Percentiles rank a stretch among this genome's conserved stretches.
phyloP scores from a whole-genome alignment of 2,797 vertebrate species.

The Diplodus sargus region DNA sequence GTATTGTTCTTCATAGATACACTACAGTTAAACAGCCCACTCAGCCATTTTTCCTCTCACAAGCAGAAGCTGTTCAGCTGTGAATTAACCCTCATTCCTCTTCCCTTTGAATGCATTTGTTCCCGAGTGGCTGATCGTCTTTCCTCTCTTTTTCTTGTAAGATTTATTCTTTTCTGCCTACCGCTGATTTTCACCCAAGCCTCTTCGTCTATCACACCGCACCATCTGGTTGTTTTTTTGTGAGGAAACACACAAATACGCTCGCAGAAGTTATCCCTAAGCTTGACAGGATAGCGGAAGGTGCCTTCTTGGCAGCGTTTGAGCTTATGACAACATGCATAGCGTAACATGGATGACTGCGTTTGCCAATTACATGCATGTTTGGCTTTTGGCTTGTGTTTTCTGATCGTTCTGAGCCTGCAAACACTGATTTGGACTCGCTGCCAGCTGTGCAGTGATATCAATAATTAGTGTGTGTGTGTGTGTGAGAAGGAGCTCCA shows the following conservation, averaged over 20 bases:
- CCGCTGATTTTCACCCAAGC: slow-evolving; percentile 49
- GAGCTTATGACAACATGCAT: slow-evolving; percentile 43
- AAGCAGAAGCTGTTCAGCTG: slow-evolving; percentile 13
- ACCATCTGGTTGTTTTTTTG: slow-evolving; percentile 37
- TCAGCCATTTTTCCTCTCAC: slow-evolving; percentile 15
- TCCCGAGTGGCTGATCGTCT: slow-evolving; percentile 39
- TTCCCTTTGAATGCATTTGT: slow-evolving; percentile 34
- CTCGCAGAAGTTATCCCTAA: slow-evolving; percentile 7
- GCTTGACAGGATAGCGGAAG: slow-evolving; percentile 7
- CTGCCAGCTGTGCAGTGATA: slow-evolving; percentile 61
- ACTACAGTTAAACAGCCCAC: slow-evolving; percentile 26
- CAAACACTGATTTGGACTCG: slow-evolving; percentile 55
- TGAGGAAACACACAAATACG: slow-evolving; percentile 15
- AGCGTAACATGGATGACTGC: slow-evolving; percentile 44
- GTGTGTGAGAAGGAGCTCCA: background rate
- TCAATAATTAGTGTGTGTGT: slow-evolving; percentile 56
- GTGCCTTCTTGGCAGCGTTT: slow-evolving; percentile 18
- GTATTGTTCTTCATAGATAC: slow-evolving; percentile 19
- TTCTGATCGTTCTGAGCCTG: slow-evolving; percentile 44
- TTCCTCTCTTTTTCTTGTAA: slow-evolving; percentile 29
- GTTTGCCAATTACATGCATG: slow-evolving; percentile 67
- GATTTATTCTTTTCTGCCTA: slow-evolving; percentile 41
- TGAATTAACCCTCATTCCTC: slow-evolving; percentile 7
- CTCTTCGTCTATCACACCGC: slow-evolving; percentile 40
- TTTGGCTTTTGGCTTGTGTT: slow-evolving; percentile 67